phyloP scores from a whole-genome alignment of 2,113 vertebrate species.

The Protobothrops mucrosquamatus region DNA sequence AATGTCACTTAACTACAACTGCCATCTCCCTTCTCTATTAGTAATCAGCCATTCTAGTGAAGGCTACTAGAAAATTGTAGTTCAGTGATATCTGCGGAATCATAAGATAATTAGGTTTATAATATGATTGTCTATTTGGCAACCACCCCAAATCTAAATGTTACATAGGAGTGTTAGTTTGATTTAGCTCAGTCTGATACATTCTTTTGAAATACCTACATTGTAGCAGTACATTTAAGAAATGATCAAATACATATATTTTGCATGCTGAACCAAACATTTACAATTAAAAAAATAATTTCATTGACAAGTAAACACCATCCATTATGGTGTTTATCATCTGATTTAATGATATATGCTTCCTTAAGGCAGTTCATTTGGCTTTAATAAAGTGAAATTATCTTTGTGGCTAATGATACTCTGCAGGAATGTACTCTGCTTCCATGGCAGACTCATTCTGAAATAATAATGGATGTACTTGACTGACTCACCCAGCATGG shows the following conservation, averaged over 20 bases:
- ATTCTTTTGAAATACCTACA: neutral
- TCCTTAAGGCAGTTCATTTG: neutral
- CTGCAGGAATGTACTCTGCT: neutral
- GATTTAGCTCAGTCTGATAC: neutral
- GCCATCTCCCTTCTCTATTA: neutral
- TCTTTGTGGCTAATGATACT: neutral
- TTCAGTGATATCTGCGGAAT: neutral
- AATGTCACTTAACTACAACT: neutral
- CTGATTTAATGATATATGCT: neutral
- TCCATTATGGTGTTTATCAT: neutral
- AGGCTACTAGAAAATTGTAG: neutral
- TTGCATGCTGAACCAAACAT: neutral
- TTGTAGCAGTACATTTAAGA: neutral
- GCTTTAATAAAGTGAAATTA: neutral
- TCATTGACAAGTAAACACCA: neutral
- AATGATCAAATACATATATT: neutral
- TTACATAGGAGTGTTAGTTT: neutral
- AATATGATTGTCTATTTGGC: neutral
- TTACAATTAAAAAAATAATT: neutral
- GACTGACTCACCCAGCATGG: constrained; percentile 58
- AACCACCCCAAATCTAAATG: neutral
- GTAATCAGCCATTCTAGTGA: neutral
- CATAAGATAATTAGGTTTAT: neutral
- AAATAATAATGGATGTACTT: neutral
- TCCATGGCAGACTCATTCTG: neutral